Percentiles rank a stretch among this genome's conserved stretches.
phyloP scores from a whole-genome alignment of 2,888 invertebrate genomes.

The Euphydryas editha region DNA sequence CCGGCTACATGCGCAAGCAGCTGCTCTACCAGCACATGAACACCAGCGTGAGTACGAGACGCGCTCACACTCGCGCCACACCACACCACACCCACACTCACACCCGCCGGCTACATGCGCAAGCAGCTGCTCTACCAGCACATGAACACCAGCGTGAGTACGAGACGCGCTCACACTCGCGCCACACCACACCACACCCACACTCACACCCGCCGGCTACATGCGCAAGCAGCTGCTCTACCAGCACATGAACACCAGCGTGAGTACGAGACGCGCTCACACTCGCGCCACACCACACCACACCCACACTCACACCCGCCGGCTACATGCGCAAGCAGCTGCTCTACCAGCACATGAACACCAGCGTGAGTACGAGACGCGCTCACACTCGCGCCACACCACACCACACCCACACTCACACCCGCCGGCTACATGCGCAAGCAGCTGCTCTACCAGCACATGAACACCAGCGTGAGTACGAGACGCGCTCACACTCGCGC shows the following conservation, averaged over 20 bases:
- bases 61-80: background rate
- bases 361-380: too few relatives aligned
- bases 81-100: background rate
- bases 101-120: constrained; percentile 90
- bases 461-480: too few relatives aligned
- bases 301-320: too few relatives aligned
- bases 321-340: too few relatives aligned
- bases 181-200: background rate
- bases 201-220: constrained; percentile 84
- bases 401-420: too few relatives aligned
- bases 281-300: too few relatives aligned
- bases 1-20: constrained; percentile 93
- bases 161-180: background rate
- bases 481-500: too few relatives aligned
- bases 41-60: constrained; percentile 75
- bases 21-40: constrained; percentile 91
- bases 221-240: constrained; percentile 92
- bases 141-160: constrained; percentile 86
- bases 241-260: constrained; percentile 89
- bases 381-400: too few relatives aligned
- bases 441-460: too few relatives aligned
- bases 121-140: constrained; percentile 91
- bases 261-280: constrained; percentile 49
- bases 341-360: too few relatives aligned
- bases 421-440: too few relatives aligned